Evolutionary conservation across 1,140 invertebrate species (phyloP), one percentile per base, ranked within the genome.

Genomic region (Lasioglossum albipes): DNA sequence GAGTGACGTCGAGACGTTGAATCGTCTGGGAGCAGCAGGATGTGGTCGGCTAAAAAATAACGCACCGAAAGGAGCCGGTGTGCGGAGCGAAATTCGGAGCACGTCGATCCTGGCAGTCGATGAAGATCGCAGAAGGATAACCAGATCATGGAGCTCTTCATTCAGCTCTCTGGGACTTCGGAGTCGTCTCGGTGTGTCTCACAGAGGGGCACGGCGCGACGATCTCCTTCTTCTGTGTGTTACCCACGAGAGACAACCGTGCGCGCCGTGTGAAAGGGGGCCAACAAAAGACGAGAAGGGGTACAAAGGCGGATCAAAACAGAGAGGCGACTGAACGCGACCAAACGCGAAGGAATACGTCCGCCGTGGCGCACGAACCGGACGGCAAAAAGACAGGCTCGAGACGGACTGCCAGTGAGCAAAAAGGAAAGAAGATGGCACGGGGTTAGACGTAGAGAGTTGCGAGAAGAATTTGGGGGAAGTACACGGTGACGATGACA

Each of bases 41-140:
- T 20, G 31, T 20, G 69, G 49, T n/a, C 16, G 42, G 31, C 16
- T 20, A 20, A 67, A 36, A 64, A 41, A 70, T 69, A 45, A 76
- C 22, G 22, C 10, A 59, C 9, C 2, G n/a, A 73, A 27, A n/a
- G 57, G 20, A 45, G 41, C 20, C 20, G 45, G 45, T 49, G 68
- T 27, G 67, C 49, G 49, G 42, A 54, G 69, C 70, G 77, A 79
- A 74, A 79, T 61, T 42, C 62, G 62, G 49, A 16, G 62, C 71
- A 79, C 77, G 77, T 79, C 77, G 77, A 74, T 65, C n/a, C 13
- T 13, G 62, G 49, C 49, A 5, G 62, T 27, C 49, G 77, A 79
- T 79, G 62, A 79, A 79, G 77, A 79, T 79, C 77, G 77, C 71
- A 74, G 31, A 61, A 67, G 65, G 77, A 79, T 79, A 79, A 79